phyloP scores from a whole-genome alignment of 2,888 invertebrate genomes.

The Lottia gigantea region DNA sequence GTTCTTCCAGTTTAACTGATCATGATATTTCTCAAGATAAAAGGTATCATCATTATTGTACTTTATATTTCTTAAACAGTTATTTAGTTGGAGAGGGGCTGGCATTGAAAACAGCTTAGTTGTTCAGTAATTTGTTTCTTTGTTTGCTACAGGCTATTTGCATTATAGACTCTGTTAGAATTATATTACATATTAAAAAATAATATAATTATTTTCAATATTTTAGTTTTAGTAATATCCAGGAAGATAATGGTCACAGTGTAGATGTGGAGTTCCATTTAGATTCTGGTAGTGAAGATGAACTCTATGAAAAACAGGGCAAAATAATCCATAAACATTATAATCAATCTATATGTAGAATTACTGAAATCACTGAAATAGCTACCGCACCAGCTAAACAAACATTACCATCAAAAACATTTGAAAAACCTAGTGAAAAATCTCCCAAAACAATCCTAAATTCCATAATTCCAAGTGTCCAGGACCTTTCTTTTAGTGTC shows the following conservation, averaged over 20 bases:
- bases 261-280: not conserved
- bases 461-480: not conserved
- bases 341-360: not conserved
- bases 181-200: too few species aligned
- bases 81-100: too few species aligned
- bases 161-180: too few species aligned
- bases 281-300: constrained; percentile 4
- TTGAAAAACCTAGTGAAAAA: not conserved
- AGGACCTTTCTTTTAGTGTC: not conserved
- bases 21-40: not conserved
- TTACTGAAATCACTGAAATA: not conserved
- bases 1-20: not conserved
- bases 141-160: too few species aligned
- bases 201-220: too few species aligned
- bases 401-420: not conserved
- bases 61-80: too few species aligned
- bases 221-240: constrained; percentile 3
- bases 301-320: not conserved
- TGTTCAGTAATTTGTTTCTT: too few species aligned
- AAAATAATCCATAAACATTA: constrained; percentile 1
- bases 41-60: not conserved
- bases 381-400: not conserved
- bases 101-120: too few species aligned
- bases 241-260: not conserved
- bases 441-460: not conserved